Evolutionary conservation across 1,140 invertebrate genomes (phyloP).

Genomic region (Metaphire vulgaris): DNA sequence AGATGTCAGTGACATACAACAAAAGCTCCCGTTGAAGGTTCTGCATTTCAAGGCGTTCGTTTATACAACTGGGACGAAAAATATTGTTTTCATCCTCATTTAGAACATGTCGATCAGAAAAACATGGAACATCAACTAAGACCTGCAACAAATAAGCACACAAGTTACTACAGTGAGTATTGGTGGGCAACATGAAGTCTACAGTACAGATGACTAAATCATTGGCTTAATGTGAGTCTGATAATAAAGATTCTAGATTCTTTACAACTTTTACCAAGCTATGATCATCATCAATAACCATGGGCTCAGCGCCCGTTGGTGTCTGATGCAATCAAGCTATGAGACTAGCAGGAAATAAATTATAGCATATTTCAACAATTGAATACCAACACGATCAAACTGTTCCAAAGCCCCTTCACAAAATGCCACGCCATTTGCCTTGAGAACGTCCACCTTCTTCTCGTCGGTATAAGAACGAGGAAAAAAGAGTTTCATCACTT

Average conservation of each 20-base stretch:
- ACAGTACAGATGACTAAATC: too few species aligned
- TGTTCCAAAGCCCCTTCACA: not conserved
- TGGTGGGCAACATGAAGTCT: too few species aligned
- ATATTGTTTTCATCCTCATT: slow-evolving; percentile 73
- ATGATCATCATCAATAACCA: too few species aligned
- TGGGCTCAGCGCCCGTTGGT: too few species aligned
- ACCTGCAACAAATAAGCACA: slow-evolving; percentile 45
- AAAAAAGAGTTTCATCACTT: slow-evolving; percentile 62
- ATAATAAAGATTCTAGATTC: too few species aligned
- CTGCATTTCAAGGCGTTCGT: slow-evolving; percentile 76
- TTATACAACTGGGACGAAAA: slow-evolving; percentile 68
- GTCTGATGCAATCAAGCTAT: too few species aligned
- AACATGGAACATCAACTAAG: slow-evolving; percentile 90
- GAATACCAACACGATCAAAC: not conserved
- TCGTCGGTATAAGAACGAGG: slow-evolving; percentile 54
- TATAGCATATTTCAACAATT: too few species aligned
- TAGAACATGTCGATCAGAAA: slow-evolving; percentile 80
- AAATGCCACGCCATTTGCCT: slow-evolving; percentile 54
- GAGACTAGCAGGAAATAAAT: too few species aligned
- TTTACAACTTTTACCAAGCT: too few species aligned
- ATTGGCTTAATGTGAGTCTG: too few species aligned
- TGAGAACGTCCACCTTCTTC: slow-evolving; percentile 53
- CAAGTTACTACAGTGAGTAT: too few species aligned
- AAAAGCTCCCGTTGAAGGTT: slow-evolving; percentile 74
- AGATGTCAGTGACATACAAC: too few species aligned